phyloP scores from a whole-genome alignment of 2,888 invertebrate species.

The Sesamia inferens region DNA sequence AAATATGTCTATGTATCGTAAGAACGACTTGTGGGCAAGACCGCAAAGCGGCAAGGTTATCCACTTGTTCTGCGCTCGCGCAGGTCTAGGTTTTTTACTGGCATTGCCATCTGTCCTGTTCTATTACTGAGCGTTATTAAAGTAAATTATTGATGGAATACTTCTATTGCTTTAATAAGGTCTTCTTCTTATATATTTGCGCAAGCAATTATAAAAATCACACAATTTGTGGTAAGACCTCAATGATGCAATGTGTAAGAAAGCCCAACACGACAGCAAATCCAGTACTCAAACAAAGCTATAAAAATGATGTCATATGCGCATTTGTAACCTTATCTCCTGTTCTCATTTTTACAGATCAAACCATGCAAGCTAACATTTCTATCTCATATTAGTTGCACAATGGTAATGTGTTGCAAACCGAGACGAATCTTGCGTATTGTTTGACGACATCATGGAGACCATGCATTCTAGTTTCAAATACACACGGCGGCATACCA shows the following conservation, averaged over 20 bases:
- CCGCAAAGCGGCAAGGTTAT: constrained; percentile 74
- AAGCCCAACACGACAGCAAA: constrained; percentile 40
- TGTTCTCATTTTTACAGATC: constrained; percentile 65
- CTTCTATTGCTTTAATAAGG: constrained; percentile 3
- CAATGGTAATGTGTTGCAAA: constrained; percentile 79
- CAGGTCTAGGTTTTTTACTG: constrained; percentile 68
- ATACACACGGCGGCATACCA: neutral
- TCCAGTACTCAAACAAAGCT: constrained; percentile 45
- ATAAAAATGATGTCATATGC: constrained; percentile 50
- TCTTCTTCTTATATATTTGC: neutral
- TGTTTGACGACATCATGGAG: constrained; percentile 77
- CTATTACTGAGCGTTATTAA: constrained; percentile 55
- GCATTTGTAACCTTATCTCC: constrained; percentile 61
- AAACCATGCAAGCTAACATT: constrained; percentile 69
- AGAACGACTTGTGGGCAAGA: constrained; percentile 65
- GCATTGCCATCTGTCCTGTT: constrained; percentile 61
- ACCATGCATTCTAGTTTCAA: constrained; percentile 63
- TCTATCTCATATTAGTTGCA: constrained; percentile 69
- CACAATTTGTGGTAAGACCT: constrained; percentile 21
- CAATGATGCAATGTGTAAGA: constrained; percentile 24
- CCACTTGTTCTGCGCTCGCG: constrained; percentile 64
- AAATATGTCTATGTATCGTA: constrained; percentile 52
- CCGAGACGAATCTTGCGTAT: constrained; percentile 77
- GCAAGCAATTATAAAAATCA: constrained; percentile 5
- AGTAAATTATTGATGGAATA: constrained; percentile 52